Conservation (phyloP, 2,888 invertebrate species). For the Habrosyne pyritoides region DNA sequence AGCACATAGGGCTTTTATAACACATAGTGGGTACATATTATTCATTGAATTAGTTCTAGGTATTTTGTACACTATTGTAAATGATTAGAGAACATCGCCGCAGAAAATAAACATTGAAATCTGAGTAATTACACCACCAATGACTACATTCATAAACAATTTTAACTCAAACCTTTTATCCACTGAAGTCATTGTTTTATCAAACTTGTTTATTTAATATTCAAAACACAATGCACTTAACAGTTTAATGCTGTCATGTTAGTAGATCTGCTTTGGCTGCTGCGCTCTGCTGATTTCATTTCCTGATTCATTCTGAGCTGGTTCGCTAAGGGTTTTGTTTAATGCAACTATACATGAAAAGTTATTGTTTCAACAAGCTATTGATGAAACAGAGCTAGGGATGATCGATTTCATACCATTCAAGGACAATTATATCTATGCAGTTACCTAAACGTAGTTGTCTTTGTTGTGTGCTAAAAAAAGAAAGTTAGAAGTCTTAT, state of each 20-base stretch:
- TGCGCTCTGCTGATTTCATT: conserved; percentile 20
- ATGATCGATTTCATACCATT: background rate
- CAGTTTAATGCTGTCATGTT: conserved; percentile 13
- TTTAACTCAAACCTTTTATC: conserved; percentile 10
- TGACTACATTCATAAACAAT: conserved; percentile 7
- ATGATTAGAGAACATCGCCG: background rate
- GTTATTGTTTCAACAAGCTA: too few relatives aligned
- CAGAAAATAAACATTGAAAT: background rate
- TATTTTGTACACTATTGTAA: too few relatives aligned
- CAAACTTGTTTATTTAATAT: background rate
- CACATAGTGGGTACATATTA: background rate
- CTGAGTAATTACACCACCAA: background rate
- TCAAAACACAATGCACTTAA: background rate
- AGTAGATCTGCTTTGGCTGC: conserved; percentile 14
- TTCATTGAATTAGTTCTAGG: too few relatives aligned
- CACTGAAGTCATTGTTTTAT: conserved; percentile 15
- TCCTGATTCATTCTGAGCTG: conserved; percentile 8
- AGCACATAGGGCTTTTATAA: background rate
- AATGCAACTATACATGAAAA: background rate
- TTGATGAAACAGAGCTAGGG: too few relatives aligned
- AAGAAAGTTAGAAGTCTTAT: conserved; percentile 54
- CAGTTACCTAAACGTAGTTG: background rate
- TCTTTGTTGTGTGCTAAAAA: conserved; percentile 36
- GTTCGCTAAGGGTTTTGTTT: background rate
- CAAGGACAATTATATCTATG: background rate